Evolutionary conservation across 2,888 invertebrate genomes (phyloP).

Genomic region (Tubulanus polymorphus): DNA sequence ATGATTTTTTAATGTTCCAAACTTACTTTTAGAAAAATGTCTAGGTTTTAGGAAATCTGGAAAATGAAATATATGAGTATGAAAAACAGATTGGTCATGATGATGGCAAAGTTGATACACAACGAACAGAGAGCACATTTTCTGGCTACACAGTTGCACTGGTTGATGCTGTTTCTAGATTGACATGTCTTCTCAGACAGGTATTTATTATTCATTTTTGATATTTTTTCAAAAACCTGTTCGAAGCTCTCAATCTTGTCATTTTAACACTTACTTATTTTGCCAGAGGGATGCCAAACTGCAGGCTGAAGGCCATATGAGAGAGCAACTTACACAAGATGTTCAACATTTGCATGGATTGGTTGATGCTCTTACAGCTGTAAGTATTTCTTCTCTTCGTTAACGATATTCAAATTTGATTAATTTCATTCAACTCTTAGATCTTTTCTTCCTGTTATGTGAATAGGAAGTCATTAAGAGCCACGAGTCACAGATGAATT

Average conservation of each 20-base stretch:
- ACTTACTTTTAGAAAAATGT: neutral
- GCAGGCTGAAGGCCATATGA: constrained; percentile 32
- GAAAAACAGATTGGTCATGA: constrained; percentile 37
- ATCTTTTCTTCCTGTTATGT: too few species aligned
- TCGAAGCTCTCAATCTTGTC: neutral
- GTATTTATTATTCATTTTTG: constrained; percentile 16
- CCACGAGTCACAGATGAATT: too few species aligned
- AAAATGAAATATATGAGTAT: constrained; percentile 36
- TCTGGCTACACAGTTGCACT: constrained; percentile 42
- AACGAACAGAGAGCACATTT: constrained; percentile 34
- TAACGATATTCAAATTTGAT: too few species aligned
- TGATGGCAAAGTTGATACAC: constrained; percentile 23
- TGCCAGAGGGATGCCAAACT: constrained; percentile 36
- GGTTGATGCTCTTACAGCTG: constrained; percentile 41
- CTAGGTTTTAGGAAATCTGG: constrained; percentile 37
- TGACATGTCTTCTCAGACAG: constrained; percentile 39
- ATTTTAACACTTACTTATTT: neutral
- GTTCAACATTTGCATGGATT: constrained; percentile 33
- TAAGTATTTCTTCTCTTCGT: constrained; percentile 24
- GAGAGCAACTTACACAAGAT: constrained; percentile 42
- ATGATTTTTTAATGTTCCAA: neutral
- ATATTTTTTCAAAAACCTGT: neutral
- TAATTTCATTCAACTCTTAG: too few species aligned
- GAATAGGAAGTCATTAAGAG: too few species aligned
- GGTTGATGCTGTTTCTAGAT: constrained; percentile 39